A percentile compares a stretch with the other conserved stretches of the same genome.
Evolutionary conservation across 2,797 vertebrate species (phyloP).

Genomic region (Poecilia gillii): DNA sequence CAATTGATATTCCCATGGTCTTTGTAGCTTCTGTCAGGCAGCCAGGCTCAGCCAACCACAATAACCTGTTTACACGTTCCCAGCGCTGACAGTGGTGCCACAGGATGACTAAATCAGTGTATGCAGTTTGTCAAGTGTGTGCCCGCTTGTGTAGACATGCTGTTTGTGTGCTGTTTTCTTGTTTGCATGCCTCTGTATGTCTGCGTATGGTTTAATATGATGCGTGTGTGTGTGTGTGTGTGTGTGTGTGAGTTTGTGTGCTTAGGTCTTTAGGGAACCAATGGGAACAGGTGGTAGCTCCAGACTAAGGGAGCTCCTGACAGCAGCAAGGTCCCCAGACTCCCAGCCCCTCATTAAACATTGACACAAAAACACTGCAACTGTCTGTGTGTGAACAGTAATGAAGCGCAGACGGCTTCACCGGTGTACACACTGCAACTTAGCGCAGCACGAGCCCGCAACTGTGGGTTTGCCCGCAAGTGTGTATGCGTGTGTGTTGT

Average conservation of each 20-base stretch:
- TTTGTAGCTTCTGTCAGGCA: constrained; percentile 70
- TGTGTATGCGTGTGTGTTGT: constrained; percentile 30
- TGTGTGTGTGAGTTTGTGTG: constrained; percentile 45
- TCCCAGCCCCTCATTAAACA: constrained; percentile 83
- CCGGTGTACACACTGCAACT: constrained; percentile 66
- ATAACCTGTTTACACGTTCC: constrained; percentile 71
- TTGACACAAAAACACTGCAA: constrained; percentile 83
- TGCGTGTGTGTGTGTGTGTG: constrained; percentile 38
- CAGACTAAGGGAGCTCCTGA: constrained; percentile 82
- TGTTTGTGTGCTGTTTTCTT: constrained; percentile 43
- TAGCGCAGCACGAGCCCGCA: constrained; percentile 65
- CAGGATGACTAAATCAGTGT: constrained; percentile 74
- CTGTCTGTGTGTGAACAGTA: constrained; percentile 80
- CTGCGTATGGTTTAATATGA: constrained; percentile 42
- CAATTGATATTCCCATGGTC: constrained; percentile 75
- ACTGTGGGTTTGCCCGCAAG: constrained; percentile 2
- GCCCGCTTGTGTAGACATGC: constrained; percentile 49
- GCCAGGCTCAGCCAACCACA: constrained; percentile 66
- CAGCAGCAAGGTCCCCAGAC: constrained; percentile 81
- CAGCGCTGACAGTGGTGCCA: constrained; percentile 64
- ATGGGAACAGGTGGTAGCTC: constrained; percentile 80
- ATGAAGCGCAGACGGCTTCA: constrained; percentile 74
- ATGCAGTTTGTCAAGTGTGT: constrained; percentile 71
- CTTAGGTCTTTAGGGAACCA: constrained; percentile 70
- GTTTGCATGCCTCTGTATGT: constrained; percentile 57